These are phyloP conservation scores for Polypterus bichir DNA, from an alignment of 2,113 vertebrate genomes.

Conservation along the genomic window DNA sequence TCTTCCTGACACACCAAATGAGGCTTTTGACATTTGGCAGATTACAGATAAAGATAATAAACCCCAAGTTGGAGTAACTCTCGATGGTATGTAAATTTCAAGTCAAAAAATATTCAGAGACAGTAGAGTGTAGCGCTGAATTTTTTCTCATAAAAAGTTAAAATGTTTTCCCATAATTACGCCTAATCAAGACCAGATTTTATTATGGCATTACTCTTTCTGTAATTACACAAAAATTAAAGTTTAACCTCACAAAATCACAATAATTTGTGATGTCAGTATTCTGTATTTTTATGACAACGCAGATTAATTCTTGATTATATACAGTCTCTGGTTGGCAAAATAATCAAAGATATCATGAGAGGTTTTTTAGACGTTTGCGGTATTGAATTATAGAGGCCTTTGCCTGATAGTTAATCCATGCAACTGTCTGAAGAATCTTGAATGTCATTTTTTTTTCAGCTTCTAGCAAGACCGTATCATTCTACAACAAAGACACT, in stretches of 20 bases:
- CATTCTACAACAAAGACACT: slow-evolving; percentile 88
- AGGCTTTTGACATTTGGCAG: slow-evolving; percentile 94
- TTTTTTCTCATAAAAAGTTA: too few relatives aligned
- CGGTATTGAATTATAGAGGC: too few relatives aligned
- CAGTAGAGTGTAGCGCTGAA: too few relatives aligned
- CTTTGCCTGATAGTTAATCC: too few relatives aligned
- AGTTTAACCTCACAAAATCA: slow-evolving; percentile 10
- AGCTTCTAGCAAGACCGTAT: slow-evolving; percentile 76
- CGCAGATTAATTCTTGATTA: slow-evolving; percentile 1
- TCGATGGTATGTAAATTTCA: slow-evolving; percentile 67
- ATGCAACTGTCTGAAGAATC: too few relatives aligned
- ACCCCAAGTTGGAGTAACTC: slow-evolving; percentile 78
- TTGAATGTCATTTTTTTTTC: slow-evolving; percentile 25
- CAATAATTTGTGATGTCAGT: slow-evolving; percentile 6
- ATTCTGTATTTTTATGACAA: not conserved
- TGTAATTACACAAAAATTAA: slow-evolving; percentile 8
- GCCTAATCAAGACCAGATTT: not conserved
- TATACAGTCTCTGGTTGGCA: slow-evolving; percentile 9
- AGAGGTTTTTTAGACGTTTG: too few relatives aligned
- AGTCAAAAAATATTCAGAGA: slow-evolving; percentile 2
- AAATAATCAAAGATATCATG: not conserved
- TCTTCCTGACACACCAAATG: slow-evolving; percentile 69
- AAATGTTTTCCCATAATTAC: too few relatives aligned
- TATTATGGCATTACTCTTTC: slow-evolving; percentile 12
- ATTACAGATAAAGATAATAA: slow-evolving; percentile 77